A percentile compares a stretch with the other conserved stretches of the same genome.
These are phyloP conservation scores for Arrhopalites spinosus DNA, from an alignment of 2,888 invertebrate species.

Conservation along the genomic window DNA sequence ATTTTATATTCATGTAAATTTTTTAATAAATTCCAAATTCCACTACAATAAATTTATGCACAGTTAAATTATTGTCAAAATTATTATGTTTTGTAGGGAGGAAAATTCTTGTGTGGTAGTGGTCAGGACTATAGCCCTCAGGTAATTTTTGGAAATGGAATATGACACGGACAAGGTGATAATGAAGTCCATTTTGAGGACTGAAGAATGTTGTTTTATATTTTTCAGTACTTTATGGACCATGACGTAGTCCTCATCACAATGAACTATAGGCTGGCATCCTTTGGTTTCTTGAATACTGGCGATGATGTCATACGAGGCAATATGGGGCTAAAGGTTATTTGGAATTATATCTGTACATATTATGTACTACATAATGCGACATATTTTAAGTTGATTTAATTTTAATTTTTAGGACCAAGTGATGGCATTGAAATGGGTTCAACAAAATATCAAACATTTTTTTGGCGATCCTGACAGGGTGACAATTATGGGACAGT, in stretches of 20 bases:
- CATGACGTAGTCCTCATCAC: constrained; percentile 27
- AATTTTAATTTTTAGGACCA: constrained; percentile 19
- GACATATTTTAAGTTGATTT: not conserved
- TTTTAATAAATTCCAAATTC: too few relatives aligned
- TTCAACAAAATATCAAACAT: constrained; percentile 13
- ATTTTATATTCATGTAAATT: constrained; percentile 9
- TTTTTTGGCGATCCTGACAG: constrained; percentile 26
- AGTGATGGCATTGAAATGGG: constrained; percentile 17
- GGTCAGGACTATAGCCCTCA: constrained; percentile 29
- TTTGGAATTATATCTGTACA: too few relatives aligned
- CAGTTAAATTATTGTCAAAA: too few relatives aligned
- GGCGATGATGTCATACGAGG: constrained; percentile 21
- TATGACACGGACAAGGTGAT: too few relatives aligned
- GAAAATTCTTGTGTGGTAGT: constrained; percentile 29
- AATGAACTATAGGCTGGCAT: constrained; percentile 25
- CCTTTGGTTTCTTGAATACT: constrained; percentile 30
- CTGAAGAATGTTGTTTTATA: too few relatives aligned
- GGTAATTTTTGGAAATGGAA: too few relatives aligned
- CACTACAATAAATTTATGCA: too few relatives aligned
- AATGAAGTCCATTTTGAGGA: too few relatives aligned
- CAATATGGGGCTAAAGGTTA: constrained; percentile 28
- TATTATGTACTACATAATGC: not conserved
- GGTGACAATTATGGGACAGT: constrained; percentile 16
- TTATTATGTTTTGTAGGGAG: not conserved
- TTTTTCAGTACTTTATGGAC: constrained; percentile 32